phyloP scores from a whole-genome alignment of 2,888 invertebrate genomes.

The Nemotelus nigrinus region DNA sequence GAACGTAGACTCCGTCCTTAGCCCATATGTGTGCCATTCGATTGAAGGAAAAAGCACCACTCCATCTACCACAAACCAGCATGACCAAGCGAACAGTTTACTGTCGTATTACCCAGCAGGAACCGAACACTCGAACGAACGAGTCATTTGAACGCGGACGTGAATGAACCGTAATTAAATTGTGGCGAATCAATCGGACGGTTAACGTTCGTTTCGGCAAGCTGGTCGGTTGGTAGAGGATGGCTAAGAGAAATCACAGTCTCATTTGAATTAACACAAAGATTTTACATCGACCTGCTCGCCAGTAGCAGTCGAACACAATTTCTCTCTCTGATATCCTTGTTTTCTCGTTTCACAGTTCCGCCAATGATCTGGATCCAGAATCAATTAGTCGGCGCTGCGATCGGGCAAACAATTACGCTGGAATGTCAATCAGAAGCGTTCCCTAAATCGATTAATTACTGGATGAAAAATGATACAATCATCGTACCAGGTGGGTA shows the following conservation, averaged over 20 bases:
- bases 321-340: neutral
- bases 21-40: too few species aligned
- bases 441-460: slow-evolving; percentile 77
- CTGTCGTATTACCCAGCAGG: neutral
- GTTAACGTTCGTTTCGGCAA: neutral
- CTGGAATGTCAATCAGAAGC: slow-evolving; percentile 78
- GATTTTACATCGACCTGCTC: slow-evolving; percentile 4
- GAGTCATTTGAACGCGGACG: slow-evolving; percentile 8
- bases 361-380: slow-evolving; percentile 79
- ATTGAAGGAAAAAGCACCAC: too few species aligned
- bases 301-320: neutral
- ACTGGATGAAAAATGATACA: slow-evolving; percentile 74
- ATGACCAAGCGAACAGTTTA: neutral
- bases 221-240: slow-evolving; percentile 1
- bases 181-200: neutral
- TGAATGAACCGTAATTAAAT: slow-evolving; percentile 35
- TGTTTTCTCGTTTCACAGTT: slow-evolving; percentile 65
- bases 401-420: slow-evolving; percentile 72
- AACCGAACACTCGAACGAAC: neutral
- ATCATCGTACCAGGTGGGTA: slow-evolving; percentile 67
- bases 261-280: slow-evolving; percentile 21
- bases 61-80: neutral
- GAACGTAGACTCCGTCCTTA: neutral
- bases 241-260: neutral
- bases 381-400: slow-evolving; percentile 77